Base-by-base conservation (phyloP, 2,113 vertebrate species). In the Austrofundulus limnaeus region DNA sequence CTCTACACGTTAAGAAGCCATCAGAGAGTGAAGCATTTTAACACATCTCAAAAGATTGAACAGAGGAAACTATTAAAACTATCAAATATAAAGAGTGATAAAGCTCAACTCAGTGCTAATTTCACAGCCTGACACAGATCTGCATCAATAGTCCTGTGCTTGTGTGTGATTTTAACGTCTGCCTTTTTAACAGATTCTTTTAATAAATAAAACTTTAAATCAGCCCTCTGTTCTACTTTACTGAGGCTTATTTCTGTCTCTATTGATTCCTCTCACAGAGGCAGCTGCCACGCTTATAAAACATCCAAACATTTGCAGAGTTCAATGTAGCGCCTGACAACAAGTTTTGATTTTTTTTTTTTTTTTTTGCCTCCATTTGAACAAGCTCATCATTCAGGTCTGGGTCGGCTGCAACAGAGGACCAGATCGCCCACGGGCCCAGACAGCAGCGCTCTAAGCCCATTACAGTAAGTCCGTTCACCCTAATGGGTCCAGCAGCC, bases 401-500 rank as follows among this genome's bases (percentile, higher is more conserved):
- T n/a, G n/a, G 60, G 70, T 23, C 25, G 11, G 38, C 72, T 21
- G 72, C 52, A 43, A 62, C 21, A 61, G 43, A 8, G 52, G 70
- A 84, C 58, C 48, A 70, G 72, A 79, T 68, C 47, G 11, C 62
- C 72, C 66, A 56, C 60, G 46, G 75, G 67, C 73, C n/a, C 80
- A 81, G 80, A 85, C 72, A 83, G 78, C 51, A 38, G 71, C 3
- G 42, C 70, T 75, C 38, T 81, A 76, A 89, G 78, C 76, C 72
- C n/a, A n/a, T n/a, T n/a, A n/a, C n/a, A n/a, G n/a, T n/a, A n/a
- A n/a, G n/a, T n/a, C n/a, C 61, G 80, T 81, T 80, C 75, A 76
- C 78, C 78, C 82, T 85, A 85, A 80, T 78, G 77, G 77, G 72
- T 78, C 70, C 78, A 82, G 69, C 75, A 65, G 80, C 68, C 80